Evolutionary conservation across 2,797 vertebrate genomes (phyloP).

Genomic region (Steatocranus sp.): DNA sequence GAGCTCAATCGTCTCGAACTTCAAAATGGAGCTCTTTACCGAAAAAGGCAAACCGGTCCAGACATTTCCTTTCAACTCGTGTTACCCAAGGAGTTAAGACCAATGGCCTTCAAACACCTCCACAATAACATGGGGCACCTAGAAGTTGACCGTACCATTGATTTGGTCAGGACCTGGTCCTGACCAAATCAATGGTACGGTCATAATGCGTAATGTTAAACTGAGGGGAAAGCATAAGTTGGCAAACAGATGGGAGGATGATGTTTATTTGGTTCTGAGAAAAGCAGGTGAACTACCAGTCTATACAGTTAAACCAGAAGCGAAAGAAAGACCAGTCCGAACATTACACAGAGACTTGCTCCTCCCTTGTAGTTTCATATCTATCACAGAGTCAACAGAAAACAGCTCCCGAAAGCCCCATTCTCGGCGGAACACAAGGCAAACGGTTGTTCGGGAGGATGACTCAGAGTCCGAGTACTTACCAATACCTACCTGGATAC

Average conservation of each 20-base stretch:
- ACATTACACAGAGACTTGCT: not conserved
- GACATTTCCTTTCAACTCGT: not conserved
- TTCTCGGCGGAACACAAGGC: not conserved
- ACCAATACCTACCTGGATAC: not conserved
- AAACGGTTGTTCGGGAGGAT: not conserved
- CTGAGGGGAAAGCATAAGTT: not conserved
- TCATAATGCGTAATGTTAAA: too few species aligned
- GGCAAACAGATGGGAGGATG: not conserved
- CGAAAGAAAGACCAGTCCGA: not conserved
- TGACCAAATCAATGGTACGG: too few species aligned
- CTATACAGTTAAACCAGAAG: not conserved
- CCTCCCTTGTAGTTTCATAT: not conserved
- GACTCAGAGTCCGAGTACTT: not conserved
- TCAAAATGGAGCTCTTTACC: not conserved
- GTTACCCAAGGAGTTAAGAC: not conserved
- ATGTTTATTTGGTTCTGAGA: not conserved
- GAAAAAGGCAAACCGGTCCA: not conserved
- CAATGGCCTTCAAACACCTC: not conserved
- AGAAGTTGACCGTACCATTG: not conserved
- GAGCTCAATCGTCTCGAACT: not conserved
- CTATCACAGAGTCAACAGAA: not conserved
- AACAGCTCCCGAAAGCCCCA: not conserved
- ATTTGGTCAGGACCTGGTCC: not conserved
- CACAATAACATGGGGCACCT: not conserved
- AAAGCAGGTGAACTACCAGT: not conserved